Evolutionary conservation across 2,113 vertebrate genomes (phyloP).

Genomic region (Hystrix cristata): DNA sequence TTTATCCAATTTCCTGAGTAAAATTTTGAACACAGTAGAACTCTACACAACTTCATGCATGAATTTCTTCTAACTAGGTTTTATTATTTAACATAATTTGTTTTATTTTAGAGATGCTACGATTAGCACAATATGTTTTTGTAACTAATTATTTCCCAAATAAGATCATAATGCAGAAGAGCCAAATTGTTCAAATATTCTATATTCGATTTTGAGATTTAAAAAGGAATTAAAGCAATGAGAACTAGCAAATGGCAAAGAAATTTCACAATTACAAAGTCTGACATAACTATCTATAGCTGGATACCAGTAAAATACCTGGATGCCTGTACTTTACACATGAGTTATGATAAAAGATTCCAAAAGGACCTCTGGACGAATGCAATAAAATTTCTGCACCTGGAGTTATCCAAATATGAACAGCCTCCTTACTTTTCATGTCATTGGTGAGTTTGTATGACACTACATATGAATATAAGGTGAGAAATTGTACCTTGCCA

Average conservation of each 20-base stretch:
- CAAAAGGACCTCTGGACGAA: background rate
- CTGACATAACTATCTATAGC: background rate
- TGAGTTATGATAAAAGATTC: background rate
- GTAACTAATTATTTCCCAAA: background rate
- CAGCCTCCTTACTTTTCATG: background rate
- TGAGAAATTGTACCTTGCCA: background rate
- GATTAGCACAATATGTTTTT: background rate
- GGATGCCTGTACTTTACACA: background rate
- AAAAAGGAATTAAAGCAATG: background rate
- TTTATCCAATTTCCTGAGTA: background rate
- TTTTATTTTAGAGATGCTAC: background rate
- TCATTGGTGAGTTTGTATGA: background rate
- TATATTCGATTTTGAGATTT: background rate
- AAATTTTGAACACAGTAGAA: background rate
- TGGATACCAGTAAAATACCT: background rate
- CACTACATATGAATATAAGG: background rate
- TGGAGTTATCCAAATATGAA: background rate
- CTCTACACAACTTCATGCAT: background rate
- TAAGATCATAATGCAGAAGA: background rate
- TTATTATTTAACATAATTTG: background rate
- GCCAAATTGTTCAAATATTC: background rate
- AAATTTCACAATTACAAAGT: background rate
- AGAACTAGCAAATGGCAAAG: background rate
- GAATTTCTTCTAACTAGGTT: background rate
- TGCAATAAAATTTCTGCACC: background rate